Evolutionary conservation across 2,797 vertebrate genomes (phyloP), one percentile per base, ranked within the genome.

Genomic region (Distichodus sexfasciatus): DNA sequence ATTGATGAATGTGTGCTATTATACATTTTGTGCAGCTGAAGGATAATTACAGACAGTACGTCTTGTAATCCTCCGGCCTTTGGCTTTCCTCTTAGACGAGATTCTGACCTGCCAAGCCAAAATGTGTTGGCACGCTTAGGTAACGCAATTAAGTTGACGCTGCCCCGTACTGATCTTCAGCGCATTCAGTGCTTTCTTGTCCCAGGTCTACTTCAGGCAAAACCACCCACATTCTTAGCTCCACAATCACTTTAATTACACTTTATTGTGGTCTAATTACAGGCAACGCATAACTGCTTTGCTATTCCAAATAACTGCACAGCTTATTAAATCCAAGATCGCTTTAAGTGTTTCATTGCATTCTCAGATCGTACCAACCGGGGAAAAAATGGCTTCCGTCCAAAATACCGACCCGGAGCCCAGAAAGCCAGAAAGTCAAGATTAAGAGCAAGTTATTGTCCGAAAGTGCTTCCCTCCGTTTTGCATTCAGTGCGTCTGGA

Each of bases 211-310:
- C 1, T 28, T 58, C 26, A 47, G 28, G 12, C 43, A 67, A 55
- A 50, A 33, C 28, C 50, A 38, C 55, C 33, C 17, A 36, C n/a
- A n/a, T 36, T 41, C 24, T 41, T 43, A 8, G 15, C 36, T 23
- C 41, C 58, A 50, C 44, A 66, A 41, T 38, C 17, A 24, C 43
- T 68, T 43, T 64, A 59, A 71, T 59, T 35, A 40, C 63, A 55
- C 3, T 54, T 21, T 6, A 14, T 29, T 12, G 38, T 63, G 14
- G 47, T 36, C 19, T 53, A 71, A 55, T 36, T 36, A 54, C 29
- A 63, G 40, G 15, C 12, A 14, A 40, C 10, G 9, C 28, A 51
- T 58, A 15, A 48, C 38, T 24, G n/a, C 54, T 28, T 50, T 59
- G 47, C 31, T 33, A 66, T 44, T 44, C 24, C 36, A 54, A 40